Evolutionary conservation across 2,113 vertebrate genomes (phyloP), one percentile per base, ranked within the genome.

Genomic region (Salvelinus sp.): DNA sequence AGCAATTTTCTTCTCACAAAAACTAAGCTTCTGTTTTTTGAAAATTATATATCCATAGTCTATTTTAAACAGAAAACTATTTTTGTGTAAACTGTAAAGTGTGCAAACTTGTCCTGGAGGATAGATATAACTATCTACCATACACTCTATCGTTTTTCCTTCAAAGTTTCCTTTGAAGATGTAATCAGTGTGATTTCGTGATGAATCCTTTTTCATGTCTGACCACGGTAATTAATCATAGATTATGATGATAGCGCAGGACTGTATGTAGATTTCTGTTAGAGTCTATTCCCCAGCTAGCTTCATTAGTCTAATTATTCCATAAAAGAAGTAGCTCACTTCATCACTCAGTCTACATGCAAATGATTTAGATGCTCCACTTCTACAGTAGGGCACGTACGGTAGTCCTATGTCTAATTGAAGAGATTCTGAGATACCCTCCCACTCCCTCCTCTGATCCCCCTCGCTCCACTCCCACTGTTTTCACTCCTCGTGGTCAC

Each of bases 261-360:
- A 79, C 76, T 79, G 74, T 66, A 54, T 74, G 79, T 70, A 84
- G 71, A 84, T 79, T 77, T 84, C 76, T 87, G 76, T 86, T 79
- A 48, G 79, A 82, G 76, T 25, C 1, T 10, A 84, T 77, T 91
- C 88, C 88, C 88, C 78, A 66, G 88, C 82, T 83, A 79, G 81
- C 83, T 79, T 85, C 80, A 88, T 90, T 89, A 90, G 86, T 85
- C 87, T 89, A 83, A 89, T 87, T 89, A 89, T 84, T 84, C 84
- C 7, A 84, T 79, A 76, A 83, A 88, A 28, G 20, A 20, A 27
- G 22, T 3, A 82, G 84, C 76, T 78, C 82, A 7, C 68, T 20
- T 75, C 73, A 74, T 72, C 82, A 87, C 72, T 72, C 76, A 66
- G 82, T 85, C 87, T 83, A 81, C 86, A 82, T 82, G 87, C 77